phyloP scores from a whole-genome alignment of 2,113 vertebrate species.

The Sylvia atricapilla region DNA sequence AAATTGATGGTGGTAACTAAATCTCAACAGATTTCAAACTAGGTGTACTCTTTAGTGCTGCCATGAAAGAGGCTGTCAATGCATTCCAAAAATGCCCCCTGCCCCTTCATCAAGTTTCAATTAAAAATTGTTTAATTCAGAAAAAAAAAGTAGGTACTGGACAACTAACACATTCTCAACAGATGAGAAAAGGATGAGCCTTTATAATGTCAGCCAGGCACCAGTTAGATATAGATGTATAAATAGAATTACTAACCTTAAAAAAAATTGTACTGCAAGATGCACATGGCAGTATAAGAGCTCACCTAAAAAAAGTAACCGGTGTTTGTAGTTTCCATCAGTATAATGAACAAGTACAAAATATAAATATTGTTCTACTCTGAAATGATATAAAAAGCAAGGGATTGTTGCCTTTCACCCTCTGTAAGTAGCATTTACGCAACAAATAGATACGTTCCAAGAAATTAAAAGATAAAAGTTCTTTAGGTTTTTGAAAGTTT shows the following conservation, averaged over 20 bases:
- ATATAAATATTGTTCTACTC: constrained; percentile 42
- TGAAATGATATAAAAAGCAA: constrained; percentile 27
- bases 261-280: not conserved
- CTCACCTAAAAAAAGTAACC: constrained; percentile 12
- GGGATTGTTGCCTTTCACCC: constrained; percentile 6
- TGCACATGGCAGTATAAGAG: not conserved
- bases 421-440: not conserved
- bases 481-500: not conserved
- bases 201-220: not conserved
- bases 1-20: not conserved
- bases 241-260: constrained; percentile 23
- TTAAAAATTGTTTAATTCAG: constrained; percentile 74
- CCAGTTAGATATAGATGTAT: constrained; percentile 4
- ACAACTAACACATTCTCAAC: constrained; percentile 53
- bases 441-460: not conserved
- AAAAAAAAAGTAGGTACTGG: constrained; percentile 58
- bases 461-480: not conserved
- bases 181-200: not conserved
- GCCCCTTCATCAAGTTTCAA: constrained; percentile 34
- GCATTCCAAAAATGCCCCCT: constrained; percentile 6
- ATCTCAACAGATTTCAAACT: not conserved
- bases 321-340: constrained; percentile 44
- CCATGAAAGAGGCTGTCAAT: not conserved
- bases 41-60: not conserved
- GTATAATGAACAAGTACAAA: constrained; percentile 62